Evolutionary conservation across 2,888 invertebrate species (phyloP).

Genomic region (Lasioglossum morio): DNA sequence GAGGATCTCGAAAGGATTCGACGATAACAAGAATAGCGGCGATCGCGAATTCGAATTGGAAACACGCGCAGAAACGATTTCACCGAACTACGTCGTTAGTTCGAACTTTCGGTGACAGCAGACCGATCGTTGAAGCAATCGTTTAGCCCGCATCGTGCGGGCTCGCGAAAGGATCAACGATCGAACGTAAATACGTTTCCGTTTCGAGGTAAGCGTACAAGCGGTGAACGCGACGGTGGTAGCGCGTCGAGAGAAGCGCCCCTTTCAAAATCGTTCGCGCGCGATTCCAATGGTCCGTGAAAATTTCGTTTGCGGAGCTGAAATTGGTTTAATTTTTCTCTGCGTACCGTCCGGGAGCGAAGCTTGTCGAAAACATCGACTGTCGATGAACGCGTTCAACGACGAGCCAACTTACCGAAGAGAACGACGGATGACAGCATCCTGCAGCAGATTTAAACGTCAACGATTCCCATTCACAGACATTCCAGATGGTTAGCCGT

Average conservation of each 20-base stretch:
- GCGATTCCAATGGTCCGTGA: neutral
- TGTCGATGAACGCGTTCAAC: neutral
- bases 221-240: neutral
- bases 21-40: neutral
- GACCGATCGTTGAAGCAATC: neutral
- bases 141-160: slow-evolving; percentile 37
- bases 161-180: neutral
- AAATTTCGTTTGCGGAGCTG: neutral
- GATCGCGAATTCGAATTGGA: neutral
- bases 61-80: neutral
- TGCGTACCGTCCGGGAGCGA: neutral
- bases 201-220: neutral
- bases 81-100: neutral
- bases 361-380: neutral
- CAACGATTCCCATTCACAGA: slow-evolving; percentile 54
- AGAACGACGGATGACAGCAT: slow-evolving; percentile 68
- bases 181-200: neutral
- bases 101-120: neutral
- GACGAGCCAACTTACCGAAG: slow-evolving; percentile 70
- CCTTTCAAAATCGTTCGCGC: neutral
- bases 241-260: neutral
- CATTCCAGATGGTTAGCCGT: slow-evolving; percentile 63
- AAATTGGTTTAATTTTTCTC: neutral
- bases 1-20: neutral
- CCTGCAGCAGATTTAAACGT: slow-evolving; percentile 55